These are phyloP conservation scores for Petrosia ficiformis DNA, from an alignment of 37 sponge, comb jelly and placozoan species.

Conservation along the genomic window DNA sequence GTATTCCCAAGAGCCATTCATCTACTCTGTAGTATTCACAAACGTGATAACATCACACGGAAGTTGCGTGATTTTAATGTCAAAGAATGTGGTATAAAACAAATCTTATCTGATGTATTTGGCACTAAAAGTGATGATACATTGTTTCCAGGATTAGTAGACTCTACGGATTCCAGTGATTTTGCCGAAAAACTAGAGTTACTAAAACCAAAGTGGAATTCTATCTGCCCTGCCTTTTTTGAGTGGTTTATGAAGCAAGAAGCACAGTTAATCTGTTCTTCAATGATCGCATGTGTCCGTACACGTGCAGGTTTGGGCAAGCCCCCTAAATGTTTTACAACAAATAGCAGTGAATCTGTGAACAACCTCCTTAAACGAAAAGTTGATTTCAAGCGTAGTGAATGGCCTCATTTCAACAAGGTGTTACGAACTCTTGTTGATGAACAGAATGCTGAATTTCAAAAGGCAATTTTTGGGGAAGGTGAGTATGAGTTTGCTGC, in stretches of 20 bases:
- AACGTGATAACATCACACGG: slow-evolving; percentile 22
- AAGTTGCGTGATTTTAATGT: slow-evolving; percentile 7
- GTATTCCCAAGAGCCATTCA: slow-evolving; percentile 40
- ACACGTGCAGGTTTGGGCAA: slow-evolving; percentile 11
- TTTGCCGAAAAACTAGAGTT: slow-evolving; percentile 15
- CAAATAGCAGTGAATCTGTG: slow-evolving; percentile 14
- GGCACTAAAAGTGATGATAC: slow-evolving; percentile 9
- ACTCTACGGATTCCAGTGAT: slow-evolving; percentile 6
- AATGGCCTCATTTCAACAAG: slow-evolving; percentile 9
- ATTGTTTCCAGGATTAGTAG: slow-evolving; percentile 41
- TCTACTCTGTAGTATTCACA: slow-evolving; percentile 37
- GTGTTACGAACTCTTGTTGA: slow-evolving; percentile 3
- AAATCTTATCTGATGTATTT: slow-evolving; percentile 39
- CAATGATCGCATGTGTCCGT: slow-evolving; percentile 1
- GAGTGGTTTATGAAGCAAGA: not conserved
- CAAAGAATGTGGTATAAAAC: slow-evolving; percentile 6
- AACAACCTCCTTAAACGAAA: slow-evolving; percentile 22
- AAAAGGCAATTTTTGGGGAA: slow-evolving; percentile 37
- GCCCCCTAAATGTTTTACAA: slow-evolving; percentile 20
- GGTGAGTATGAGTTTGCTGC: slow-evolving; percentile 16
- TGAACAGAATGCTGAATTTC: slow-evolving; percentile 1
- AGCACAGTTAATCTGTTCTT: slow-evolving; percentile 1
- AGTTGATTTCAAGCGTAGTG: slow-evolving; percentile 8
- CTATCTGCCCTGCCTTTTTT: not conserved
- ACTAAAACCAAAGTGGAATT: not conserved